A percentile compares a stretch with the other conserved stretches of the same genome.
Conservation (phyloP, 2,888 invertebrate species). For the Desoria tigrina region DNA sequence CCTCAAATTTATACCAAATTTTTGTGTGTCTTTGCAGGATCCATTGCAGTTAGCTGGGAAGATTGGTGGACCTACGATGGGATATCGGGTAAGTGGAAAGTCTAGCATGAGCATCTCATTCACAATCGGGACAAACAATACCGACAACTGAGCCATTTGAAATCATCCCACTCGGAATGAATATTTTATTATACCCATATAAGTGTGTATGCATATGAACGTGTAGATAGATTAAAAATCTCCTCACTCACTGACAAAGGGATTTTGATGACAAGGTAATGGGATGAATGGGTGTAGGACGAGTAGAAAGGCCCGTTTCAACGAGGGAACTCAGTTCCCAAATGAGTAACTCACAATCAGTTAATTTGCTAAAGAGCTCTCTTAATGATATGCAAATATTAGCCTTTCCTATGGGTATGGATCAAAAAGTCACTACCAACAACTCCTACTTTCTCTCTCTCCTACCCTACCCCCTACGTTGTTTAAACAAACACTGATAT, state of each 20-base stretch:
- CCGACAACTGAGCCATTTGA: slow-evolving; percentile 9
- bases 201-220: neutral
- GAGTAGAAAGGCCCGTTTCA: neutral
- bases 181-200: neutral
- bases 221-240: too few relatives aligned
- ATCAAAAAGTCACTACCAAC: slow-evolving; percentile 21
- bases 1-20: too few relatives aligned
- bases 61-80: slow-evolving; percentile 97
- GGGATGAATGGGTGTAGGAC: slow-evolving; percentile 5
- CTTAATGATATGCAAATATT: slow-evolving; percentile 27
- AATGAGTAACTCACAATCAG: slow-evolving; percentile 24
- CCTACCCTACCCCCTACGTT: neutral
- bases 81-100: slow-evolving; percentile 76
- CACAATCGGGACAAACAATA: too few relatives aligned
- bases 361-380: slow-evolving; percentile 24
- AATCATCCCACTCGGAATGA: too few relatives aligned
- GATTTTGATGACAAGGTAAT: neutral
- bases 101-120: neutral
- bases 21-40: slow-evolving; percentile 32
- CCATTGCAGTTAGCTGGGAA: slow-evolving; percentile 71
- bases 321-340: slow-evolving; percentile 10
- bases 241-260: slow-evolving; percentile 5
- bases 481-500: slow-evolving; percentile 23
- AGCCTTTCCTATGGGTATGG: slow-evolving; percentile 13
- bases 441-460: neutral